Percentiles rank a stretch among this genome's conserved stretches.
Evolutionary conservation across 2,113 vertebrate genomes (phyloP).

Genomic region (Chaetura pelagica): DNA sequence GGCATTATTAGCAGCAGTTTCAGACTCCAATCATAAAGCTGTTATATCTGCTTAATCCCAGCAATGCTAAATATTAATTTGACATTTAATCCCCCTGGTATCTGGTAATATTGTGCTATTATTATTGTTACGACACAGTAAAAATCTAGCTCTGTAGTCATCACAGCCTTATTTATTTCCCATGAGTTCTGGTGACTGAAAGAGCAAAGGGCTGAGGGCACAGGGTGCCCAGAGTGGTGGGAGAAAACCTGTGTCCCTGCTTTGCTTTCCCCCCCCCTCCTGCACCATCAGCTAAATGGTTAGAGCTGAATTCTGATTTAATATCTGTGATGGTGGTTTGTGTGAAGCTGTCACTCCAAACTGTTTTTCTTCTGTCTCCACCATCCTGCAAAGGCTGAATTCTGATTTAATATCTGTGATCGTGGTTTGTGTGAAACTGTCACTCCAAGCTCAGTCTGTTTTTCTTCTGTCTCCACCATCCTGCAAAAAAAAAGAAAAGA

Average conservation of each 20-base stretch:
- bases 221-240: neutral
- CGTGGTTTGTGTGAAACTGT: neutral
- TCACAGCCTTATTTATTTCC: neutral
- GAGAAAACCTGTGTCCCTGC: neutral
- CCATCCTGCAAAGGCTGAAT: neutral
- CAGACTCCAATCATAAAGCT: constrained; percentile 25
- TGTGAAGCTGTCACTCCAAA: neutral
- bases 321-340: neutral
- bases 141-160: neutral
- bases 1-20: constrained; percentile 5
- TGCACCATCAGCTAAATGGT: neutral
- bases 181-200: neutral
- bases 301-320: neutral
- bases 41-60: constrained; percentile 28
- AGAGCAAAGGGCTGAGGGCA: neutral
- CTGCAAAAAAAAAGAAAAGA: neutral
- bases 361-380: neutral
- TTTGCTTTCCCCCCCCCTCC: too few species aligned
- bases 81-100: neutral
- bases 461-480: neutral
- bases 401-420: neutral
- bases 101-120: neutral
- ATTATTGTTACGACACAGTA: neutral
- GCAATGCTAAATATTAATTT: constrained; percentile 17
- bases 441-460: neutral